Conservation (phyloP, 2,797 vertebrate genomes). For the Oreonectes daqikongensis region DNA sequence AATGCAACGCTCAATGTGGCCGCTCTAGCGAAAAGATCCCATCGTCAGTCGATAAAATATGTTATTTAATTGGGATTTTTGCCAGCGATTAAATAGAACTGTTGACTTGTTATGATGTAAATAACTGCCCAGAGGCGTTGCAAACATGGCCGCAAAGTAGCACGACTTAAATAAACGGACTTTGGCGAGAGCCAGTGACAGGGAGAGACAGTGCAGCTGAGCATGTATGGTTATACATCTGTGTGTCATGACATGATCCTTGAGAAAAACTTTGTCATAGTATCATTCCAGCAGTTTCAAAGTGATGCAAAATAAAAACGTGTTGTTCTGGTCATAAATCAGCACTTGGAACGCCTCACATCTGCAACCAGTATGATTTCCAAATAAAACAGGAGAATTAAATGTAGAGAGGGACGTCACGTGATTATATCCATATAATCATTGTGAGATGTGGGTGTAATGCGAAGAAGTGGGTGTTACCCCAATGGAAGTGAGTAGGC, state of each 20-base stretch:
- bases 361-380: not conserved
- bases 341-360: not conserved
- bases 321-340: not conserved
- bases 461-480: not conserved
- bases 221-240: too few species aligned
- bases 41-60: too few species aligned
- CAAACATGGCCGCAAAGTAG: too few species aligned
- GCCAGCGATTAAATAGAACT: too few species aligned
- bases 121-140: too few species aligned
- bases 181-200: too few species aligned
- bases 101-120: too few species aligned
- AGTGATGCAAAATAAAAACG: not conserved
- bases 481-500: not conserved
- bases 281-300: not conserved
- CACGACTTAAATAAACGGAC: too few species aligned
- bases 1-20: too few species aligned
- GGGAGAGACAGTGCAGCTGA: too few species aligned
- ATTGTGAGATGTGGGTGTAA: not conserved
- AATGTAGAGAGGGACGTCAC: not conserved
- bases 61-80: too few species aligned
- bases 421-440: not conserved
- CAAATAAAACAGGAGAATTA: not conserved
- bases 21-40: too few species aligned
- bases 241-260: not conserved
- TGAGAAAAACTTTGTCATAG: not conserved